Conservation (phyloP, 2,797 vertebrate species). For the Gobionotothen gibberifrons region DNA sequence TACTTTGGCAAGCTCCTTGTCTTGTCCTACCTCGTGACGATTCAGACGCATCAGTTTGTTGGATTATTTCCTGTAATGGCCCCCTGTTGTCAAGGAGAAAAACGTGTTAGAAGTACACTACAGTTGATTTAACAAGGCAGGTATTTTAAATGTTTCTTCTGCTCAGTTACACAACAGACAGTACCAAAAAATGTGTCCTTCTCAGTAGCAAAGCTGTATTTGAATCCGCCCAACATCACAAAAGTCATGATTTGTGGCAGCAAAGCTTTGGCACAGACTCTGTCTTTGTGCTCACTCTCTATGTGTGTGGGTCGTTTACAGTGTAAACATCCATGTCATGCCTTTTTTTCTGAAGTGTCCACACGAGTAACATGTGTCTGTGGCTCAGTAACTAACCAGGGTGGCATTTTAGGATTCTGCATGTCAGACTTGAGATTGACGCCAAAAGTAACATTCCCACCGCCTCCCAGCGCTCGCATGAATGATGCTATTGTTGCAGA, state of each 20-base stretch:
- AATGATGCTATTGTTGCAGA: slow-evolving; percentile 72
- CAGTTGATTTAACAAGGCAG: slow-evolving; percentile 18
- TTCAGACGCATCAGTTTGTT: not conserved
- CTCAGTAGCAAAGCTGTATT: slow-evolving; percentile 53
- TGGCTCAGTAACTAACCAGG: slow-evolving; percentile 48
- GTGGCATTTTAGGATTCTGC: slow-evolving; percentile 57
- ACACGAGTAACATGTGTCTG: slow-evolving; percentile 34
- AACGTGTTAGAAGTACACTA: slow-evolving; percentile 12
- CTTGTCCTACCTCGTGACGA: slow-evolving; percentile 3
- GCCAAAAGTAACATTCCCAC: slow-evolving; percentile 54
- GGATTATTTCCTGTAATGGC: slow-evolving; percentile 11
- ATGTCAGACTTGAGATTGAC: slow-evolving; percentile 54
- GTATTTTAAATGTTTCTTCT: slow-evolving; percentile 27
- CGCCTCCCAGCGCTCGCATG: slow-evolving; percentile 49
- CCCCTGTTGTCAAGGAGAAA: slow-evolving; percentile 32
- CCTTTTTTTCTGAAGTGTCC: slow-evolving; percentile 24
- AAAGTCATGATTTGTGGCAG: slow-evolving; percentile 50
- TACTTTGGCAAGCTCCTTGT: slow-evolving; percentile 8
- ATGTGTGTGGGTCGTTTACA: slow-evolving; percentile 21
- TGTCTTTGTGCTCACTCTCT: slow-evolving; percentile 37
- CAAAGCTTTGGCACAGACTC: slow-evolving; percentile 47
- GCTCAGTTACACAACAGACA: slow-evolving; percentile 34
- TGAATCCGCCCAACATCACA: slow-evolving; percentile 49
- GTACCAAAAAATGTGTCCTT: slow-evolving; percentile 8
- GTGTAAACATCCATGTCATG: slow-evolving; percentile 57